A percentile compares a stretch with the other conserved stretches of the same genome.
Conservation (phyloP, 30 jellyfish, hydroid and myxozoan genomes). For the Sanderia malayensis region DNA sequence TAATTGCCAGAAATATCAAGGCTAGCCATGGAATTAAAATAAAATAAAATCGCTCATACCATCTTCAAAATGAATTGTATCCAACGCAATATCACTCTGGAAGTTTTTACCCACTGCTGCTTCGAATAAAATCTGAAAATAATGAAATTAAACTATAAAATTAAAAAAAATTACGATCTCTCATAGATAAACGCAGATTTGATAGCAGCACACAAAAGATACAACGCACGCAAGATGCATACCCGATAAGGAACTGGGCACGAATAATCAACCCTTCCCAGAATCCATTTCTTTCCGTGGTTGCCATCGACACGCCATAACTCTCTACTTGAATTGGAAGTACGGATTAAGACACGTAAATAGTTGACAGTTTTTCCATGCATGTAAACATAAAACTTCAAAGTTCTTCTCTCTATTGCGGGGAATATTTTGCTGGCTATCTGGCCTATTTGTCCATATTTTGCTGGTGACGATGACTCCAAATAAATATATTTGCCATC, state of each 20-base stretch:
- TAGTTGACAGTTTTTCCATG: slow-evolving; percentile 51
- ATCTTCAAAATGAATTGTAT: slow-evolving; percentile 42
- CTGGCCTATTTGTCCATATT: slow-evolving; percentile 46
- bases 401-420: slow-evolving; percentile 35
- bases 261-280: slow-evolving; percentile 52
- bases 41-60: background rate
- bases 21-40: no score
- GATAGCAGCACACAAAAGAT: no score
- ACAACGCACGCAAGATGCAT: no score
- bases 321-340: slow-evolving; percentile 37
- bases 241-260: slow-evolving; percentile 48
- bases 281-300: slow-evolving; percentile 51
- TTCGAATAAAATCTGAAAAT: slow-evolving; percentile 43
- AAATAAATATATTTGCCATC: slow-evolving; percentile 57
- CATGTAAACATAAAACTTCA: slow-evolving; percentile 44
- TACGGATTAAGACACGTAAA: slow-evolving; percentile 21
- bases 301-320: slow-evolving; percentile 53
- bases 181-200: no score
- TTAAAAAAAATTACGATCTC: no score
- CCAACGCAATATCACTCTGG: slow-evolving; percentile 60
- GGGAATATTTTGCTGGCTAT: slow-evolving; percentile 26
- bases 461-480: slow-evolving; percentile 55
- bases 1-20: no score
- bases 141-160: no score
- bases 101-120: slow-evolving; percentile 57